A percentile compares a stretch with the other conserved stretches of the same genome.
Evolutionary conservation across 2,888 invertebrate genomes (phyloP).

Genomic region (Agonopterix subpropinquella): DNA sequence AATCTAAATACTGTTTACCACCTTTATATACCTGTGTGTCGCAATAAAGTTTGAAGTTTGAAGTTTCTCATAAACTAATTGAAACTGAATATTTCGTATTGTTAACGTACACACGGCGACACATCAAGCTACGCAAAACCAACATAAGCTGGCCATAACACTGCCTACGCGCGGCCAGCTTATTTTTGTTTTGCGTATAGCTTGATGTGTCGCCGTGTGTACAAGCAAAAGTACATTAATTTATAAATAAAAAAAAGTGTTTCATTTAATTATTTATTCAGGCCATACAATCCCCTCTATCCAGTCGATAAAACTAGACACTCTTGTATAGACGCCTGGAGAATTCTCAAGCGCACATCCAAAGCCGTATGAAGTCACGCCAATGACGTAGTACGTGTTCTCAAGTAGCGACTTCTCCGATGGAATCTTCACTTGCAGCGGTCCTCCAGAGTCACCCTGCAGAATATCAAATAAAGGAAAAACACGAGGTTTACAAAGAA

Average conservation of each 20-base stretch:
- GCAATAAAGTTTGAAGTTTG: no score
- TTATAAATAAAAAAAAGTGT: no score
- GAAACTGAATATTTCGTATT: slow-evolving; percentile 5
- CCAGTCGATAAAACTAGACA: slow-evolving; percentile 8
- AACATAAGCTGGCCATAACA: no score
- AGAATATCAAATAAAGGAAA: not conserved
- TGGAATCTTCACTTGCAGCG: slow-evolving; percentile 21
- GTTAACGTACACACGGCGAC: not conserved
- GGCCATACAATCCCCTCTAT: slow-evolving; percentile 7
- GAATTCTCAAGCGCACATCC: not conserved
- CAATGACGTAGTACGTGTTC: slow-evolving; percentile 17
- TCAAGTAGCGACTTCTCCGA: not conserved
- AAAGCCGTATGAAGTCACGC: slow-evolving; percentile 30
- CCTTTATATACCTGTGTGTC: no score
- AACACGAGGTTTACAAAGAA: not conserved
- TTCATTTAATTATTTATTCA: not conserved
- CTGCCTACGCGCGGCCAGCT: no score
- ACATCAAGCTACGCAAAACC: no score
- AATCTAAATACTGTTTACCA: no score
- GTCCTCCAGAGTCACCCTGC: slow-evolving; percentile 35
- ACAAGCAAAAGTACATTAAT: not conserved
- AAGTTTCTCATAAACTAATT: not conserved
- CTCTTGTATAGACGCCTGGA: slow-evolving; percentile 5
- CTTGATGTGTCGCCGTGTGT: no score
- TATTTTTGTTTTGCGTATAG: no score